Percentiles rank a stretch among this genome's conserved stretches.
phyloP scores from a whole-genome alignment of 2,888 invertebrate genomes.

The Idaea straminata region DNA sequence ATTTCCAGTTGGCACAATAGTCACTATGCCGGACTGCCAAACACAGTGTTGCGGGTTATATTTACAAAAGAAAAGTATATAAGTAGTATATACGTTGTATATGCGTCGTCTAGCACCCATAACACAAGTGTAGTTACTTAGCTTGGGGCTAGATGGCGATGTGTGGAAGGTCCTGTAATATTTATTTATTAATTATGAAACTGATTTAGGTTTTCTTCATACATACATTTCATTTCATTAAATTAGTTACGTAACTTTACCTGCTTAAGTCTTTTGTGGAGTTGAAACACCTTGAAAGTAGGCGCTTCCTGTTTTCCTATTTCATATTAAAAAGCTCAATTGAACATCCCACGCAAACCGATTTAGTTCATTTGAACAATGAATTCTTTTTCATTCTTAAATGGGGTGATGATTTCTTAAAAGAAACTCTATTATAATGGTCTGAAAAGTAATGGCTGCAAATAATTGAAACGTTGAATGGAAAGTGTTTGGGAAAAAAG shows the following conservation, averaged over 20 bases:
- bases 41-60: too few relatives aligned
- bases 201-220: not conserved
- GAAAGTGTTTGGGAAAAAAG: not conserved
- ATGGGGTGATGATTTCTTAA: conserved; percentile 1
- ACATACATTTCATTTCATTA: not conserved
- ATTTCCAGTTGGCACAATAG: too few relatives aligned
- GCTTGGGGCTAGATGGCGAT: too few relatives aligned
- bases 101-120: too few relatives aligned
- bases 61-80: too few relatives aligned
- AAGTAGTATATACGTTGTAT: too few relatives aligned
- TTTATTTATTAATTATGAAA: too few relatives aligned
- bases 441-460: not conserved
- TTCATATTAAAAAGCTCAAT: conserved; percentile 10
- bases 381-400: conserved; percentile 9
- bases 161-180: too few relatives aligned
- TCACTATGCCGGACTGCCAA: too few relatives aligned
- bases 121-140: too few relatives aligned
- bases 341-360: conserved; percentile 14
- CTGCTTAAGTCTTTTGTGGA: not conserved
- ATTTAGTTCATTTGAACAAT: conserved; percentile 16
- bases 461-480: conserved; percentile 12
- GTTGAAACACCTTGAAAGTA: conserved; percentile 14
- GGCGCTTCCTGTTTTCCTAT: conserved; percentile 14
- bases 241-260: not conserved
- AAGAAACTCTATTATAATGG: not conserved